Evolutionary conservation across 2,888 invertebrate species (phyloP).

Genomic region (Pammene fasciana): DNA sequence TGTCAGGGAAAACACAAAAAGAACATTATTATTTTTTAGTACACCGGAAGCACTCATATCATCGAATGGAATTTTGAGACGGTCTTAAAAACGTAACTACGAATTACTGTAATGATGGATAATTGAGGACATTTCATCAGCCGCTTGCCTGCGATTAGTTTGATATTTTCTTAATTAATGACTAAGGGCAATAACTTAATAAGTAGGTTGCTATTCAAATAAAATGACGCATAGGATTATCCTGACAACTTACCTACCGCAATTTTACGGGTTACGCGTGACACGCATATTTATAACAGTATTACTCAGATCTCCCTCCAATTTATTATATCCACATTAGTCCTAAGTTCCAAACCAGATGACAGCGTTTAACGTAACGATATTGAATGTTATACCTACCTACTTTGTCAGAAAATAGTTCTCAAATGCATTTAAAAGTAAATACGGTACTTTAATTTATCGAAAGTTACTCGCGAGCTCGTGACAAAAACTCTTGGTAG

Average conservation of each 20-base stretch:
- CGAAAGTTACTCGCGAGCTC: not conserved
- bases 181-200: conserved; percentile 9
- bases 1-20: not conserved
- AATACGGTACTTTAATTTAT: not conserved
- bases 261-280: not conserved
- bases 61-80: not conserved
- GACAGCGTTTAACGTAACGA: too few species aligned
- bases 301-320: conserved; percentile 1
- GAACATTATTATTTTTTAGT: not conserved
- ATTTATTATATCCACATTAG: too few species aligned
- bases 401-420: too few species aligned
- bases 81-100: not conserved
- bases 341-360: too few species aligned
- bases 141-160: not conserved
- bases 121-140: conserved; percentile 16
- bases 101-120: conserved; percentile 20
- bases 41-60: conserved; percentile 1
- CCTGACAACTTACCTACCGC: conserved; percentile 15
- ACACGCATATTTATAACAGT: not conserved
- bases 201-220: conserved; percentile 4
- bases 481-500: conserved; percentile 4
- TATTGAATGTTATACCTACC: too few species aligned
- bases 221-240: conserved; percentile 26
- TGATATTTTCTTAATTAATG: conserved; percentile 16
- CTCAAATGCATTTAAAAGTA: too few species aligned